These are phyloP conservation scores for Heliconius erato DNA, from an alignment of 2,888 invertebrate genomes.

Conservation along the genomic window DNA sequence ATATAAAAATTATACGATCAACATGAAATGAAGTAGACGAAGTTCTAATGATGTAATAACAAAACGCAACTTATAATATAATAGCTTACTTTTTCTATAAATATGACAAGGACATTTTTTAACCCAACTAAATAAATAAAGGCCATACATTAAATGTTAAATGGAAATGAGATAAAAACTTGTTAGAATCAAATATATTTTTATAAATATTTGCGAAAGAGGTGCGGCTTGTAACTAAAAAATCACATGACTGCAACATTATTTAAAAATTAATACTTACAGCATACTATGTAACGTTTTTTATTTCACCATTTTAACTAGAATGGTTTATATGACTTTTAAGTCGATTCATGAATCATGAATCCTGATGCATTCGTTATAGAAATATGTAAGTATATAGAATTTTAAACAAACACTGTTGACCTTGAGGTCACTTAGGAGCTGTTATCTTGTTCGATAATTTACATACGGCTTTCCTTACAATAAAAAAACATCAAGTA, in stretches of 20 bases:
- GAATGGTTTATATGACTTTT: not conserved
- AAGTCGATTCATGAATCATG: not conserved
- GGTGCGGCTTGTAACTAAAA: not conserved
- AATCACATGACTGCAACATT: not conserved
- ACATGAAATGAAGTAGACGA: not conserved
- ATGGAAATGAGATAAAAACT: slow-evolving; percentile 5
- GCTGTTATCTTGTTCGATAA: not conserved
- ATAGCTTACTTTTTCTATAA: not conserved
- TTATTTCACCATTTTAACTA: not conserved
- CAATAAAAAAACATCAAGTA: not conserved
- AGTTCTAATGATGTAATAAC: not conserved
- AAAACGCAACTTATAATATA: not conserved
- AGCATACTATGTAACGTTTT: not conserved
- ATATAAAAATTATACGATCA: too few relatives aligned
- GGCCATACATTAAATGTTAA: not conserved
- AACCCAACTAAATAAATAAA: not conserved
- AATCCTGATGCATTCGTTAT: not conserved
- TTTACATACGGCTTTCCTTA: not conserved
- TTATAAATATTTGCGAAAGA: not conserved
- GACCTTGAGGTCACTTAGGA: not conserved
- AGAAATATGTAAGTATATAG: too few relatives aligned
- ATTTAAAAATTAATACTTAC: not conserved
- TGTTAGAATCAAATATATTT: not conserved
- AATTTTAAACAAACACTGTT: not conserved
- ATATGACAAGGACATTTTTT: not conserved